Conservation (phyloP, 2,113 vertebrate genomes). For the Tyrannus savana region DNA sequence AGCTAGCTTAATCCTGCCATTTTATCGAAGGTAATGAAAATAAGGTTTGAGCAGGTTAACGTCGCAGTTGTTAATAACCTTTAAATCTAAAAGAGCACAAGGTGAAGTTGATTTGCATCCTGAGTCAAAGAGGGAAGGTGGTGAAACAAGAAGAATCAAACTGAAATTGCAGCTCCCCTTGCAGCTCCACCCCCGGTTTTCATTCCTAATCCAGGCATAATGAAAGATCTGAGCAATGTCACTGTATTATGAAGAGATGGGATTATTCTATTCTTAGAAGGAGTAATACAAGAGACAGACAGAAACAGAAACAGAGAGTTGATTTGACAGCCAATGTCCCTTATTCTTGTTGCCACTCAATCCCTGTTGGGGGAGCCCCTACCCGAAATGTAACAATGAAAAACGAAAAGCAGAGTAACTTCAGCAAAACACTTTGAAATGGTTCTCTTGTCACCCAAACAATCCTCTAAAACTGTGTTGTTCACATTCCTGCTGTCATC, state of each 20-base stretch:
- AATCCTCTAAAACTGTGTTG: neutral
- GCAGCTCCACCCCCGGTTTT: neutral
- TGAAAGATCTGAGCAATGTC: conserved; percentile 14
- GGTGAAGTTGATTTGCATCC: neutral
- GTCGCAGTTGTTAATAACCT: neutral
- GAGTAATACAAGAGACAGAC: neutral
- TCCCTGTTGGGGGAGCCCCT: conserved; percentile 12
- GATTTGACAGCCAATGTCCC: neutral
- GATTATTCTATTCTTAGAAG: conserved; percentile 37
- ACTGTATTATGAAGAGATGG: conserved; percentile 18
- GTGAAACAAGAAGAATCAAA: neutral
- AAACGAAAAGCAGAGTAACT: neutral
- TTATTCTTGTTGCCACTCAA: neutral
- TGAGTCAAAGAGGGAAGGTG: neutral
- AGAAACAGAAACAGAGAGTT: neutral
- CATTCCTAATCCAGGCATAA: conserved; percentile 32
- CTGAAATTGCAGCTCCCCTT: neutral
- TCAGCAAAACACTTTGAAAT: neutral
- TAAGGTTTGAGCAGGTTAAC: conserved; percentile 18
- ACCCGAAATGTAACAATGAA: neutral
- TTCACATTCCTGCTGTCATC: conserved; percentile 27
- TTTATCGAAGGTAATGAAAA: conserved; percentile 21
- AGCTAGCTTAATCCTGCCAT: conserved; percentile 33
- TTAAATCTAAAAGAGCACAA: conserved; percentile 9
- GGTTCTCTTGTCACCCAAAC: neutral